phyloP scores from a whole-genome alignment of 2,888 invertebrate genomes.

The Brachyptera putata region DNA sequence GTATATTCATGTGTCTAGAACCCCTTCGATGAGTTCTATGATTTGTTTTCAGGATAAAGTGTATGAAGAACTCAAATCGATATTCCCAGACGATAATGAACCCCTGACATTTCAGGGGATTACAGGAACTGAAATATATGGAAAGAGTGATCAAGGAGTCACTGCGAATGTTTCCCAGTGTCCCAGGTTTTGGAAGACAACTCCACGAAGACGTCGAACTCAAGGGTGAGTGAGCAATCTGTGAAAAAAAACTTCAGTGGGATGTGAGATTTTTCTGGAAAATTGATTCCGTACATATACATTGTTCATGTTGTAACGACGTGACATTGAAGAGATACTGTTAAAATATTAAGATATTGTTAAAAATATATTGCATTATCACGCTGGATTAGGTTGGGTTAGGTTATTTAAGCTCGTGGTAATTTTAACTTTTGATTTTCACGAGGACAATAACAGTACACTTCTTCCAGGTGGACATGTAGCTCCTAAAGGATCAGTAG shows the following conservation, averaged over 20 bases:
- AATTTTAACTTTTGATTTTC: too few relatives aligned
- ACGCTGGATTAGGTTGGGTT: too few relatives aligned
- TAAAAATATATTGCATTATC: too few relatives aligned
- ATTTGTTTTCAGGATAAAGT: slow-evolving; percentile 44
- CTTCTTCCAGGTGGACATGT: not conserved
- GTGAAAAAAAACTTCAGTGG: too few relatives aligned
- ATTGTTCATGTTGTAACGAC: too few relatives aligned
- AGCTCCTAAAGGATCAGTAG: not conserved
- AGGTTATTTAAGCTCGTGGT: too few relatives aligned
- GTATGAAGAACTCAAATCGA: slow-evolving; percentile 48
- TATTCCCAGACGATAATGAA: slow-evolving; percentile 48
- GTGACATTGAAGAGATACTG: too few relatives aligned
- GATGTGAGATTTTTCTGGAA: too few relatives aligned
- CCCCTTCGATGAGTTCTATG: not conserved
- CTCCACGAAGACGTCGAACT: slow-evolving; percentile 32
- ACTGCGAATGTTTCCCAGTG: slow-evolving; percentile 61
- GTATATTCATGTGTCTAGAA: too few relatives aligned
- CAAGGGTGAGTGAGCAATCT: not conserved
- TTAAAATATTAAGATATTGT: too few relatives aligned
- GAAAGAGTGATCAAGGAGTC: slow-evolving; percentile 68
- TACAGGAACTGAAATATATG: slow-evolving; percentile 61
- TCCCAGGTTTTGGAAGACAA: slow-evolving; percentile 44
- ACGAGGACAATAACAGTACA: not conserved
- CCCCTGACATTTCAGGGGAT: slow-evolving; percentile 52
- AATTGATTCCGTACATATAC: too few relatives aligned